Conservation (phyloP, 1,140 invertebrate genomes). For the Holotrichia oblita region DNA sequence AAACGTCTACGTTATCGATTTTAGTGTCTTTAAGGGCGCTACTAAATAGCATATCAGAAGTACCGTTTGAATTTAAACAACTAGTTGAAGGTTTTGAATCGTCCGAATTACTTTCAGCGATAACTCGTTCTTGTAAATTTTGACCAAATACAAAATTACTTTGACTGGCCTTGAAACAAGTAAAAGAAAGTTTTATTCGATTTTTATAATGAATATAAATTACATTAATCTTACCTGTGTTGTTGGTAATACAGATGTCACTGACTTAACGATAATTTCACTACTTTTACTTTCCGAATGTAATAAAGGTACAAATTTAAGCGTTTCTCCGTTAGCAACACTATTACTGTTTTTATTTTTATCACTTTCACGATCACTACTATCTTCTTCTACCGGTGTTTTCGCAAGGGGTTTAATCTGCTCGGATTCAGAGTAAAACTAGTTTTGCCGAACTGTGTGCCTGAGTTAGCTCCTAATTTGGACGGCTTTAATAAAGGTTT, state of each 20-base stretch:
- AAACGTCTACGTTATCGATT: conserved; percentile 58
- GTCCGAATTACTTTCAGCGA: conserved; percentile 54
- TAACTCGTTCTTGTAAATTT: conserved; percentile 85
- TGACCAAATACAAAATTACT: conserved; percentile 87
- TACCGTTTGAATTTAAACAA: conserved; percentile 66
- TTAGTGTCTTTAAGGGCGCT: conserved; percentile 67
- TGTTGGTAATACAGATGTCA: conserved; percentile 22
- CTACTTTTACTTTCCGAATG: conserved; percentile 48
- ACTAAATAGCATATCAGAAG: conserved; percentile 68
- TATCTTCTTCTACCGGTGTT: conserved; percentile 42
- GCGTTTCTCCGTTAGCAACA: conserved; percentile 52
- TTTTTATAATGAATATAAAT: neutral
- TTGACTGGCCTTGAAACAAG: conserved; percentile 23
- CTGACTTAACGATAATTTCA: conserved; percentile 34
- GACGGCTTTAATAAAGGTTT: conserved; percentile 47
- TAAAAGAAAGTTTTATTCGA: too few relatives aligned
- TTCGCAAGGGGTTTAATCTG: conserved; percentile 55
- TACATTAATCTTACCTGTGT: conserved; percentile 26
- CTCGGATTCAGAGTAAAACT: conserved; percentile 53
- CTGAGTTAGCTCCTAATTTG: conserved; percentile 37
- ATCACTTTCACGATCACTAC: conserved; percentile 38
- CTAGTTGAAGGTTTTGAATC: conserved; percentile 49
- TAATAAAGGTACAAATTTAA: conserved; percentile 58
- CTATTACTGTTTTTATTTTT: conserved; percentile 47
- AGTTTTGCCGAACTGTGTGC: conserved; percentile 39